These are phyloP conservation scores for Corythaeola cristata DNA, from an alignment of 2,113 vertebrate genomes.

Conservation along the genomic window DNA sequence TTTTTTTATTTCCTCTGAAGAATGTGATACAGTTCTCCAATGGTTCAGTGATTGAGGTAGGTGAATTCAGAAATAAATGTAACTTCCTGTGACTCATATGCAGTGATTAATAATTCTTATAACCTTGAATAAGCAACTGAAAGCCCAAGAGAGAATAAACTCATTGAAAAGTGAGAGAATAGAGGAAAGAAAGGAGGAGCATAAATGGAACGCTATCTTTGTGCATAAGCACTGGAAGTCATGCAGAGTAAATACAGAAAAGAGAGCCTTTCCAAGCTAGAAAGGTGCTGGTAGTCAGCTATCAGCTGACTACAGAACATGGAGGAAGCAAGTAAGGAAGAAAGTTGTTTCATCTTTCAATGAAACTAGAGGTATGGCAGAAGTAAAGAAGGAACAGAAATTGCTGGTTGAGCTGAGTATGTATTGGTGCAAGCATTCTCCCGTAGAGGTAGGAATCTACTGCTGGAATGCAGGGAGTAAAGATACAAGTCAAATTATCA, in stretches of 20 bases:
- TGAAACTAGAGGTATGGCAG: background rate
- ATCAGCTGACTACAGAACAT: background rate
- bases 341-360: background rate
- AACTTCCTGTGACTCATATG: slow-evolving; percentile 13
- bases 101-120: background rate
- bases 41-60: background rate
- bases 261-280: background rate
- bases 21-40: background rate
- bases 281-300: background rate
- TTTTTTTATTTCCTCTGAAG: background rate
- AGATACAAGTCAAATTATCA: background rate
- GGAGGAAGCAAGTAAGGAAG: background rate
- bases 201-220: background rate
- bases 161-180: background rate
- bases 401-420: background rate
- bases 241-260: background rate
- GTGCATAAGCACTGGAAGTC: background rate
- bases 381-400: background rate
- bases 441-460: background rate
- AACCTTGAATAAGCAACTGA: slow-evolving; percentile 5
- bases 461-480: background rate
- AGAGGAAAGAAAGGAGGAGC: background rate
- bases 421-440: background rate
- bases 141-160: background rate
- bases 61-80: slow-evolving; percentile 28